Base-by-base conservation (phyloP, 2,888 invertebrate species). In the Chymomyza procnemis region DNA sequence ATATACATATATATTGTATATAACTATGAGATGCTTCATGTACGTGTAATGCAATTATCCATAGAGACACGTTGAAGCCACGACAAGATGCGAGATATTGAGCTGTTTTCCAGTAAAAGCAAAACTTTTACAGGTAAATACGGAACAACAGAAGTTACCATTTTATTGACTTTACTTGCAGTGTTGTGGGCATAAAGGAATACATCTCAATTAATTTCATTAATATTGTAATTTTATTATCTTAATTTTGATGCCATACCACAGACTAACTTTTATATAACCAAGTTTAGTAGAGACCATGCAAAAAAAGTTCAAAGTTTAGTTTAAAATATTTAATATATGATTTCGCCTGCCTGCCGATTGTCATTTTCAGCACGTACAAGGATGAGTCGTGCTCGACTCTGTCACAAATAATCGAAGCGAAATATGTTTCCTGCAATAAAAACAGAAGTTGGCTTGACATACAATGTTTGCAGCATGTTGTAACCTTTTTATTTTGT, bases 31-130 rank as follows among this genome's bases (percentile, higher is more conserved):
- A 26, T 57, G 3, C 16, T n/a, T 22, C 34, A 48, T 30, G 26
- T 54, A 70, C 69, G 65, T 70, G 73, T 85, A 81, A 81, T 85
- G 80, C 85, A 81, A 85, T 81, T 85, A 81, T 67, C 65, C 50
- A 62, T 56, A 41, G 34, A 41, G 9, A 41, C 12, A 41, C 34
- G 34, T 12, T 41, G 9, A 41, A 41, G 34, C 12, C 12, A 12
- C 34, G 34, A 41, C 3, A 8, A 41, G 34, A 41, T 41, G 34
- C 34, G 34, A 41, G 34, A 41, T 9, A 12, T 9, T 12, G 34
- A 41, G 26, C 26, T 6, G 26, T 26, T 26, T 26, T 26, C 8
- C 26, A 41, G 34, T 14, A 12, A 12, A 41, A 1, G 12, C 12
- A 41, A 26, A 41, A 41, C 34, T 41, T 41, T 64, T 56, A 60